Evolutionary conservation across 2,113 vertebrate genomes (phyloP), one percentile per base, ranked within the genome.

Genomic region (Eulemur rufifrons): DNA sequence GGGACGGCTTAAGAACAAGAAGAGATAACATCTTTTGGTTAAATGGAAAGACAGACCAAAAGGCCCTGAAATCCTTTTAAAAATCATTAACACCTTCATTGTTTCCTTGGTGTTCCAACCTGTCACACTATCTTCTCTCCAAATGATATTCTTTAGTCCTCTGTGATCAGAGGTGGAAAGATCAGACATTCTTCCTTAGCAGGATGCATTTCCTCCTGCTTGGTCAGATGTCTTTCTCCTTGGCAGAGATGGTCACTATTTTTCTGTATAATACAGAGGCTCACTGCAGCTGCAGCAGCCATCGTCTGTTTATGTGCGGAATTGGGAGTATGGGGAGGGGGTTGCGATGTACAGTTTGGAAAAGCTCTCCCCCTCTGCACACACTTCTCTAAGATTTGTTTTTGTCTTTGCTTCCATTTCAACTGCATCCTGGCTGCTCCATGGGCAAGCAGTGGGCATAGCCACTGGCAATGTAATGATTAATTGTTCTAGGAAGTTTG

Each of bases 401-500:
- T 94, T 45, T 47, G 4, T 47, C 54, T 74, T 1, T 5, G 69
- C 91, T 94, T 39, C 76, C 32, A 12, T 91, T 8, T 17, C 63
- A 39, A 1, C 66, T 81, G 84, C 52, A 0, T 47, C 77, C 91
- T 77, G 42, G 37, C 66, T 85, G 39, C 59, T 81, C 23, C 32
- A 18, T 64, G 68, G 64, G 88, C 76, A 54, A 64, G 85, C 81
- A 95, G 64, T 76, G 90, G 93, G 45, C 81, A 63, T 25, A 21
- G 23, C 89, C 95, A 29, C 83, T 81, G 94, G 37, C 86, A 74
- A 29, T 91, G 73, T 66, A 73, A 39, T 95, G 86, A 91, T 94
- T 90, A 88, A 97, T 97, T 96, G 89, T 64, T 87, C 5, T 12
- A 92, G 92, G 54, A 95, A 95, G 64, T 96, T 29, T 63, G 21